Evolutionary conservation across 2,888 invertebrate species (phyloP), one percentile per base, ranked within the genome.

Genomic region (Drosophila fungiperda): DNA sequence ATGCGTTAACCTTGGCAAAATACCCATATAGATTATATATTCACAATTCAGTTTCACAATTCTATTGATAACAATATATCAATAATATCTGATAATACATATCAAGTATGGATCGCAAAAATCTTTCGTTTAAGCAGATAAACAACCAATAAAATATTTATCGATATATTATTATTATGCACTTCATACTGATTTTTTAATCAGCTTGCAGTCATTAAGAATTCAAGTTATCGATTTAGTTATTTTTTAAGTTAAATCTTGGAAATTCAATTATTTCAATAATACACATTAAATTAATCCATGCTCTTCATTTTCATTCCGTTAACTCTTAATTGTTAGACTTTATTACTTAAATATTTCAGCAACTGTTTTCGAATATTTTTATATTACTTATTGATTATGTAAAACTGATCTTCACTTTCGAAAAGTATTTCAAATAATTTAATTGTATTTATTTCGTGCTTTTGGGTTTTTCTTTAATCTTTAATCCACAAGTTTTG

Each of bases 301-400:
- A 12, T 1, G 0, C 3, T 42, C 0, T 20, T 20, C 1, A 45
- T 12, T 12, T 7, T 2, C 1, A 20, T 7, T 12, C 3, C 1
- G 12, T 45, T 45, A 7, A 45, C 12, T 7, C 3, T 3, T 7
- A 15, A 23, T 23, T 45, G 23, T 45, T 15, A 15, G 11, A 5
- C 9, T 11, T 42, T 2, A 42, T 42, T 42, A 20, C 23, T 15
- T 4, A 23, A 45, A 23, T 45, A 23, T 23, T 45, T 23, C 23
- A 23, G 45, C 15, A 23, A 15, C 15, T 15, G 23, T 45, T 45
- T 45, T 23, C 12, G 12, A 0, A 12, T 8, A 8, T 2, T 15
- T 23, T 45, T 15, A 4, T 0, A 23, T 15, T 23, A 23, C 1
- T 15, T 15, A 4, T 45, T 23, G 1, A 45, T 23, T 15, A 45